A percentile compares a stretch with the other conserved stretches of the same genome.
These are phyloP conservation scores for Spea multiplicata DNA, from an alignment of 2,113 vertebrate genomes.

Conservation along the genomic window DNA sequence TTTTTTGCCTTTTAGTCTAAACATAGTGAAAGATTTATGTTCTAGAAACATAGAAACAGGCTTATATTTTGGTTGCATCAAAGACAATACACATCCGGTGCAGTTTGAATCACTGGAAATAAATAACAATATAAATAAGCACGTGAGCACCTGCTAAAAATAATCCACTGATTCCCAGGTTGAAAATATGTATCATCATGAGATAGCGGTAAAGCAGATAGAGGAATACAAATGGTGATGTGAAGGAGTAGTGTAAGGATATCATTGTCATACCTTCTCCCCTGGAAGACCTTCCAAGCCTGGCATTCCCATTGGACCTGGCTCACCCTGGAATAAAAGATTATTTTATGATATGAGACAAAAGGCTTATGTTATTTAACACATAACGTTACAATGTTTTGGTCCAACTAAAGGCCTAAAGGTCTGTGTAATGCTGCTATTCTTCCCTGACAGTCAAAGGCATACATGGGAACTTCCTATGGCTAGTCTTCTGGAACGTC, in stretches of 20 bases:
- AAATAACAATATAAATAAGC: neutral
- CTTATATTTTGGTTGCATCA: constrained; percentile 9
- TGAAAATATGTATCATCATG: neutral
- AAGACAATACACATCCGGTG: neutral
- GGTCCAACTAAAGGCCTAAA: too few species aligned
- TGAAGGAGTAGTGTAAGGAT: constrained; percentile 1
- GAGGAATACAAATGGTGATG: neutral
- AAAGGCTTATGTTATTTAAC: too few species aligned
- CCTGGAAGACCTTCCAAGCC: constrained; percentile 92
- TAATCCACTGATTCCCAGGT: too few species aligned
- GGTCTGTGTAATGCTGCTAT: too few species aligned
- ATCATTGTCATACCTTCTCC: constrained; percentile 76
- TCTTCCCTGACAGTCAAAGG: too few species aligned
- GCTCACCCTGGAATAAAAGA: constrained; percentile 78
- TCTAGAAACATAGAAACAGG: neutral
- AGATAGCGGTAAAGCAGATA: neutral
- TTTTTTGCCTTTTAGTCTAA: neutral
- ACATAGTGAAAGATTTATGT: constrained; percentile 17
- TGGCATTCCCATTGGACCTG: constrained; percentile 90
- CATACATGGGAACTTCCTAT: too few species aligned
- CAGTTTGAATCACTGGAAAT: neutral
- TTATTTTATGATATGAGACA: constrained; percentile 18
- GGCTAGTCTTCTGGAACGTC: too few species aligned
- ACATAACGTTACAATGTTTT: too few species aligned
- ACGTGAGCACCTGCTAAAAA: constrained; percentile 3